Base-by-base conservation (phyloP, 2,113 vertebrate species). In the Hucho hucho region DNA sequence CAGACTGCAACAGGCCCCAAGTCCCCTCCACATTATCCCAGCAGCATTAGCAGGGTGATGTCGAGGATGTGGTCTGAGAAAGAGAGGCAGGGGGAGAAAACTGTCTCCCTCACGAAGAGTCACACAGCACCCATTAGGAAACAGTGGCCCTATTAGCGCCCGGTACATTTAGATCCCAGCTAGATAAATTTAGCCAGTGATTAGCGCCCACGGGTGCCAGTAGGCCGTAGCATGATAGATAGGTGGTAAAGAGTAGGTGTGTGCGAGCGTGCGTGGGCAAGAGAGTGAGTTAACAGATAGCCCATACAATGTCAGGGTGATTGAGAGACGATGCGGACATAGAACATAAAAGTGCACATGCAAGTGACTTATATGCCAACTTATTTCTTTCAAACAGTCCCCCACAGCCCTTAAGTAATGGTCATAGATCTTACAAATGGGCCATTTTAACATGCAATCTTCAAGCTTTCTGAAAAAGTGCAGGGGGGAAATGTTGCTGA, bases 101-200 rank as follows among this genome's bases (percentile, higher is more conserved):
- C n/a, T 43, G 7, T 73, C 63, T 80, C 77, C 71, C 64, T 76
- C 53, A 70, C 72, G 32, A 75, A 76, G 9, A 11, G 78, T 86
- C 78, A 82, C 59, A 75, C 72, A 82, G 74, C 79, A 86, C 74
- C 80, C 63, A 47, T 83, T 75, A 84, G 77, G 80, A 84, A 84
- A 89, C 83, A 83, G 79, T 63, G 75, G 81, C 78, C 84, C 81
- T 85, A 87, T 87, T 79, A 86, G 78, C 69, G 77, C 74, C 73
- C 77, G 49, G 76, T 82, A 81, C 83, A 88, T 87, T 74, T 83
- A 84, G 75, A 86, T 79, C 77, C 59, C 72, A 65, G 66, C 14
- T 75, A 71, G 79, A 86, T 88, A 80, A 87, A 81, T 84, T 87
- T 84, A 81, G 88, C 83, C 80, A 82, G 81, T 76, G 85, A 89